Evolutionary conservation across 2,797 vertebrate species (phyloP).

Genomic region (Anabacerthia variegaticeps): DNA sequence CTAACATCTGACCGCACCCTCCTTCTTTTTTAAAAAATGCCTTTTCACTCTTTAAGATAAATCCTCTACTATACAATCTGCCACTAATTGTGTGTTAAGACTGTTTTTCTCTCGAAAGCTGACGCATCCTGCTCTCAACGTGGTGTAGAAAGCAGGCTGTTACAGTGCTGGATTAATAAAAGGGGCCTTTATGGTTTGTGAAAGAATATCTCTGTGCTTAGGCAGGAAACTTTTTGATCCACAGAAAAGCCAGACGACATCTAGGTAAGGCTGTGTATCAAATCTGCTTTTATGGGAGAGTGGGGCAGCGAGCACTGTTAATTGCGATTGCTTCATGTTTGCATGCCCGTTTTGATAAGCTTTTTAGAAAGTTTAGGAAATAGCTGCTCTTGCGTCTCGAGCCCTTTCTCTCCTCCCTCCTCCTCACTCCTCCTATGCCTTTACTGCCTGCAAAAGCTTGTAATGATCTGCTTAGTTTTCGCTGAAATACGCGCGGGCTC

Average conservation of each 20-base stretch:
- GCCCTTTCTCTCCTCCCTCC: conserved; percentile 57
- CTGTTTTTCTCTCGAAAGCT: conserved; percentile 75
- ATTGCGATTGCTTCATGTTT: conserved; percentile 45
- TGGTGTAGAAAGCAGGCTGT: conserved; percentile 72
- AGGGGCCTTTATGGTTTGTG: conserved; percentile 79
- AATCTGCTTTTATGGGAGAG: conserved; percentile 69
- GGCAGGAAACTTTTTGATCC: conserved; percentile 82
- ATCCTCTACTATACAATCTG: conserved; percentile 76
- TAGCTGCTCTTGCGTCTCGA: conserved; percentile 11
- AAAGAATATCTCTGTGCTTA: conserved; percentile 82
- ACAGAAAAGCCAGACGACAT: conserved; percentile 79
- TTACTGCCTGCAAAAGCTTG: conserved; percentile 30
- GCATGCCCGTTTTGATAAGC: conserved; percentile 55
- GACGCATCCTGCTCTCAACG: conserved; percentile 69
- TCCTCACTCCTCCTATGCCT: conserved; percentile 50
- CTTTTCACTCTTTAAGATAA: conserved; percentile 77
- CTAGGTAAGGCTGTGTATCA: conserved; percentile 79
- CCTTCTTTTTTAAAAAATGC: conserved; percentile 72
- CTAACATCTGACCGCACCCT: conserved; percentile 84
- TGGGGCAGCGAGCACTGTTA: conserved; percentile 31
- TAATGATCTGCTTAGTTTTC: conserved; percentile 36
- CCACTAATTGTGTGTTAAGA: conserved; percentile 78
- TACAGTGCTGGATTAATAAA: conserved; percentile 78
- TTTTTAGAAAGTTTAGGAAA: conserved; percentile 70
- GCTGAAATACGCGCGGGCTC: neutral